Evolutionary conservation across 2,797 vertebrate genomes (phyloP).

Genomic region (Muscicapa comitata): DNA sequence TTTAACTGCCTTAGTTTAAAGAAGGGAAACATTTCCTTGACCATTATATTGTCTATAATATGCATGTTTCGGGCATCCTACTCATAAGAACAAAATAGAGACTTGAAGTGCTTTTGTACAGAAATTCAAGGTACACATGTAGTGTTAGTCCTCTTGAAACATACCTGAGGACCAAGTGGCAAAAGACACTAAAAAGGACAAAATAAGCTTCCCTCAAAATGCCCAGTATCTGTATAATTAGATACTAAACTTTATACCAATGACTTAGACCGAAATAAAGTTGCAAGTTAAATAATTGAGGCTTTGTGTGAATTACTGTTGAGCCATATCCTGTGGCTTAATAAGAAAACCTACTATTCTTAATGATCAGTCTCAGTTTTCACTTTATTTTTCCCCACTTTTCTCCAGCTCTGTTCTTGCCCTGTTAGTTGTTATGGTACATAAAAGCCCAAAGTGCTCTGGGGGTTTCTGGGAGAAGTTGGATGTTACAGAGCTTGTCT

Average conservation of each 20-base stretch:
- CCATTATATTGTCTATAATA: conserved; percentile 49
- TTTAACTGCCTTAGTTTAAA: conserved; percentile 64
- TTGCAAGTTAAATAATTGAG: background rate
- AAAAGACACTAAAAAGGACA: conserved; percentile 53
- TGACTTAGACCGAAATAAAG: conserved; percentile 60
- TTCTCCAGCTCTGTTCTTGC: background rate
- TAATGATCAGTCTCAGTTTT: background rate
- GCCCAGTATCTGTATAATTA: conserved; percentile 50
- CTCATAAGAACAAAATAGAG: background rate
- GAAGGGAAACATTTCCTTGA: conserved; percentile 35
- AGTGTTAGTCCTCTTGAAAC: conserved; percentile 48
- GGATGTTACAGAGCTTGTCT: background rate
- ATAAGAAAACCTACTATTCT: background rate
- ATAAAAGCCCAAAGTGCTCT: background rate
- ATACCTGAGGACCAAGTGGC: conserved; percentile 7
- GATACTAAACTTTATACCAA: conserved; percentile 50
- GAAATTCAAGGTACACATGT: conserved; percentile 37
- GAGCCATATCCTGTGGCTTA: background rate
- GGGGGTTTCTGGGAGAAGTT: background rate
- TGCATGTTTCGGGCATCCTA: conserved; percentile 66
- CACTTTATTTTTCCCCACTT: background rate
- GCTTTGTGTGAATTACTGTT: conserved; percentile 24
- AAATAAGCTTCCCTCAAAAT: conserved; percentile 63
- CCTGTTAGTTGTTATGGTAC: background rate
- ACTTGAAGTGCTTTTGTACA: conserved; percentile 48